Percentiles rank a stretch among this genome's conserved stretches.
These are phyloP conservation scores for Meiosimyza decipiens DNA, from an alignment of 2,888 invertebrate species.

Conservation along the genomic window DNA sequence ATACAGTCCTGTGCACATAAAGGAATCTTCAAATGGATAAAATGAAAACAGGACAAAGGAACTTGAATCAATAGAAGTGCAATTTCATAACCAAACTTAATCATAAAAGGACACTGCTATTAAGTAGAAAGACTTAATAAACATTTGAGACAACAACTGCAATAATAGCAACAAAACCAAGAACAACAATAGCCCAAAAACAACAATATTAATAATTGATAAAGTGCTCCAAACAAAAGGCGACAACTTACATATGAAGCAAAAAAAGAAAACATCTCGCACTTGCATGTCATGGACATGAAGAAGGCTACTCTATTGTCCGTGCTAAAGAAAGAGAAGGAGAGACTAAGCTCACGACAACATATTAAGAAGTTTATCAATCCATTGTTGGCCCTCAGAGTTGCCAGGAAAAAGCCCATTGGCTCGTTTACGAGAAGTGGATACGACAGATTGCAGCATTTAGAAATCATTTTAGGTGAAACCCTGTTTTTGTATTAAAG, in stretches of 20 bases:
- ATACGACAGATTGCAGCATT: no score
- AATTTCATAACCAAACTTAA: conserved; percentile 14
- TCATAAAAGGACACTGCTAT: conserved; percentile 23
- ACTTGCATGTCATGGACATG: conserved; percentile 18
- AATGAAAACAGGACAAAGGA: not conserved
- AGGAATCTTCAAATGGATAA: not conserved
- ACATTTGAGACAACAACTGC: not conserved
- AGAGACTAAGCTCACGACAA: no score
- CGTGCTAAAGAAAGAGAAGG: no score
- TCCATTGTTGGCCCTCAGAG: no score
- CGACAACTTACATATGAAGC: not conserved
- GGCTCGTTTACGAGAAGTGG: no score
- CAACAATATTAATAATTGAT: conserved; percentile 33
- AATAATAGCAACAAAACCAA: no score
- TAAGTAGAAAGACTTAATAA: conserved; percentile 9
- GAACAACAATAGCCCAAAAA: not conserved
- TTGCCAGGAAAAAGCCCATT: no score
- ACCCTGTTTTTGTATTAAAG: no score
- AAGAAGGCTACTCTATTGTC: conserved; percentile 24
- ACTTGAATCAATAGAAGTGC: conserved; percentile 25
- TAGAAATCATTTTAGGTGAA: no score
- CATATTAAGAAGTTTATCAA: no score
- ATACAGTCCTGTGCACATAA: conserved; percentile 2
- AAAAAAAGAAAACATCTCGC: not conserved
- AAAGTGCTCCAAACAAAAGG: conserved; percentile 11